Percentiles rank a stretch among this genome's conserved stretches.
Evolutionary conservation across 64 coral and sea anemone species (phyloP).

Genomic region (Montipora capricornis): DNA sequence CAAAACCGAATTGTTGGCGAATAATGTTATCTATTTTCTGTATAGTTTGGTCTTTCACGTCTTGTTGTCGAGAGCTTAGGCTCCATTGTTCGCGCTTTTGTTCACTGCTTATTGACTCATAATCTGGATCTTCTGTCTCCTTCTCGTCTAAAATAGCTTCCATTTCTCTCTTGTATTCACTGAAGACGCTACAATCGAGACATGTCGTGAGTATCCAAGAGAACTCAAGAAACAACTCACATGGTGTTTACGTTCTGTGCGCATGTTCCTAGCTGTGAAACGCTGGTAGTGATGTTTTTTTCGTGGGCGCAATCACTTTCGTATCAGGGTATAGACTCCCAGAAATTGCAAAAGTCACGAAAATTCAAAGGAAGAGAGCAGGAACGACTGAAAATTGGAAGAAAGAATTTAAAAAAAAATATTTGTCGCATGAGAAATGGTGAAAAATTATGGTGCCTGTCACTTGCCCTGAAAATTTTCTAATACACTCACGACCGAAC

Average conservation of each 20-base stretch:
- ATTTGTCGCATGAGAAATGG: background rate
- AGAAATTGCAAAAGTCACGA: background rate
- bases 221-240: background rate
- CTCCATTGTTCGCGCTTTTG: conserved; percentile 50
- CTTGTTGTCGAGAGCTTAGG: conserved; percentile 81
- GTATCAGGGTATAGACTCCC: background rate
- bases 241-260: conserved; percentile 20
- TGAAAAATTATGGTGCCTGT: background rate
- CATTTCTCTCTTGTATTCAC: conserved; percentile 9
- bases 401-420: background rate
- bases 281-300: background rate
- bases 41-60: conserved; percentile 82
- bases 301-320: background rate
- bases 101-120: conserved; percentile 50
- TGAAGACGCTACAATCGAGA: background rate
- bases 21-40: conserved; percentile 88
- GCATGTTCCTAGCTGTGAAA: background rate
- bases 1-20: conserved; percentile 91
- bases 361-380: background rate
- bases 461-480: background rate
- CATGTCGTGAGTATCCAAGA: background rate
- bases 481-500: too few relatives aligned
- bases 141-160: conserved; percentile 1
- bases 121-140: conserved; percentile 90
- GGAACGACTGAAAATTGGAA: background rate